Percentiles rank a stretch among this genome's conserved stretches.
Evolutionary conservation across 2,888 invertebrate species (phyloP).

Genomic region (Anorthoa munda): DNA sequence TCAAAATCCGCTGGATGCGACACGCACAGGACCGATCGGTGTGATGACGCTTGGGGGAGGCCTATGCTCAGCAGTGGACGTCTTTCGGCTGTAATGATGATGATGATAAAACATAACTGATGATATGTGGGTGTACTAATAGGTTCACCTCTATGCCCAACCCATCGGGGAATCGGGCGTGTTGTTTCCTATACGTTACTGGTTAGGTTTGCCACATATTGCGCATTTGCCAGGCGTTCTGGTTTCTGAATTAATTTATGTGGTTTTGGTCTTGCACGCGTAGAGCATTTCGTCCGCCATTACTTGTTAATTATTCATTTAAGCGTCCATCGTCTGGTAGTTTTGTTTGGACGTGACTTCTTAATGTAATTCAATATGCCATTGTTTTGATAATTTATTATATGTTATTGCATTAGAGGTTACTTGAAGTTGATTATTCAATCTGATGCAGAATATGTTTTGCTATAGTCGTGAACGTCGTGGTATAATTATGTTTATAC

Average conservation of each 20-base stretch:
- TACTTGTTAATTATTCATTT: conserved; percentile 31
- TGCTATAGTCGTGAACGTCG: neutral
- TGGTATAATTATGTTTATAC: neutral
- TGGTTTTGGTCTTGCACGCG: conserved; percentile 18
- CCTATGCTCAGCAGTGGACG: too few species aligned
- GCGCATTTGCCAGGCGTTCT: conserved; percentile 20
- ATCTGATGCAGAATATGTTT: neutral
- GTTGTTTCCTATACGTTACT: neutral
- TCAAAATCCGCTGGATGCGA: too few species aligned
- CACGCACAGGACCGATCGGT: too few species aligned
- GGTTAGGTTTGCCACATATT: conserved; percentile 7
- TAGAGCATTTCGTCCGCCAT: conserved; percentile 11
- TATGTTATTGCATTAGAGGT: neutral
- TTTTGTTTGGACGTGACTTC: conserved; percentile 6
- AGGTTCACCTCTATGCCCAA: too few species aligned
- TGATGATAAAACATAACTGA: too few species aligned
- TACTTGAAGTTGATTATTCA: neutral
- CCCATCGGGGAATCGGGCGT: too few species aligned
- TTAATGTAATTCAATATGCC: neutral
- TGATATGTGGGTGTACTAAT: too few species aligned
- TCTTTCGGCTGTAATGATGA: too few species aligned
- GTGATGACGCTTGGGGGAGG: too few species aligned
- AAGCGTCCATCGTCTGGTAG: neutral
- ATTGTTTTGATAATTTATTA: conserved; percentile 25
- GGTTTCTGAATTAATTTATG: conserved; percentile 30